Base-by-base conservation (phyloP, 2,888 invertebrate species). In the Lithophane socia region DNA sequence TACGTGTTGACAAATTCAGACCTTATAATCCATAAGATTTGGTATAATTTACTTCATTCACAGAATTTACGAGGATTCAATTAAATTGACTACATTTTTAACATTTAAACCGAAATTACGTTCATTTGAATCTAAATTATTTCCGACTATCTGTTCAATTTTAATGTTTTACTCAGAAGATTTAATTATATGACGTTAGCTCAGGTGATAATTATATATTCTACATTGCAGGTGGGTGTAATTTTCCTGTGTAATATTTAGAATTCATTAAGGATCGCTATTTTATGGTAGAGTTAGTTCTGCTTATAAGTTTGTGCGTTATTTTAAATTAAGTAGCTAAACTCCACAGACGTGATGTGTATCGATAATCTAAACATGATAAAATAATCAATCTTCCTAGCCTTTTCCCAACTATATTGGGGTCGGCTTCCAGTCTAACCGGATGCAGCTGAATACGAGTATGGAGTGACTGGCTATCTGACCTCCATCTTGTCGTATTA, bases 161-260 rank as follows among this genome's bases (percentile, higher is more conserved):
- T 75, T 84, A 82, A 86, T 82, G 67, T 58, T 54, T 54, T 80
- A 73, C 80, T 65, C 7, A 18, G 80, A 82, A 82, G 64, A 85
- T 76, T 73, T 65, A 73, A 70, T 68, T 69, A 77, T 60, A 61
- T 75, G 60, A 76, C 83, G 75, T 49, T 66, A 7, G 21, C 29
- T 72, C 80, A 76, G 75, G 75, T 85, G 77, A 73, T 85, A 83
- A 86, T 87, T 79, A 77, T 49, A 60, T 75, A 81, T 80, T 77
- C 70, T 68, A 10, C 52, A 54, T 10, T 42, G 73, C 86, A 86
- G 79, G 73, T 81, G 86, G 37, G 8, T 13, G 65, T 64, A 72
- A 70, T 82, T 86, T 70, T 82, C 73, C 74, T 79, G 29, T 47
- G 21, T 71, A 58, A 77, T 74, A 56, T 67, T 70, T 70, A 56